phyloP scores from a whole-genome alignment of 2,797 vertebrate genomes.

The Epinephelus malabaricus region DNA sequence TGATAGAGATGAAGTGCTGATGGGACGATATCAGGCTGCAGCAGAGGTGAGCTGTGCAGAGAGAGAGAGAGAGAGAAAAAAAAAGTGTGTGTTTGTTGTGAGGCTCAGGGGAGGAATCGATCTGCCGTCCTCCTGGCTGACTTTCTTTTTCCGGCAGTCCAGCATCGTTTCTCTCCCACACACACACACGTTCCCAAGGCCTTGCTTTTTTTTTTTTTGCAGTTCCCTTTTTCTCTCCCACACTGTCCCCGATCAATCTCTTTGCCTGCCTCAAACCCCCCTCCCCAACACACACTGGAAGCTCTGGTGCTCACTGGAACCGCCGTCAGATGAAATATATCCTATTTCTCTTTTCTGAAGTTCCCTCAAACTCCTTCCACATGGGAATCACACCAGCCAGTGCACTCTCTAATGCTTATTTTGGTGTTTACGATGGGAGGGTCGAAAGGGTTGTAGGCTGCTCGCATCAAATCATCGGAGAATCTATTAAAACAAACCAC shows the following conservation, averaged over 20 bases:
- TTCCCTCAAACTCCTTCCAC: conserved; percentile 58
- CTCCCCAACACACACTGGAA: conserved; percentile 7
- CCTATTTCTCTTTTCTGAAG: conserved; percentile 10
- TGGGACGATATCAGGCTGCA: conserved; percentile 74
- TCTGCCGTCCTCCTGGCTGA: conserved; percentile 79
- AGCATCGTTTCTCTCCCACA: conserved; percentile 71
- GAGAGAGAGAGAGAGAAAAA: conserved; percentile 35
- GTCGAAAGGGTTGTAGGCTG: conserved; percentile 45
- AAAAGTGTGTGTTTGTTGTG: conserved; percentile 75
- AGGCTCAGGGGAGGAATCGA: conserved; percentile 81
- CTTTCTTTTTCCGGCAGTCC: conserved; percentile 78
- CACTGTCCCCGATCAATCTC: conserved; percentile 77
- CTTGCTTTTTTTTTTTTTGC: conserved; percentile 55
- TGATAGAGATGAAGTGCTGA: conserved; percentile 79
- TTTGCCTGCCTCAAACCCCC: conserved; percentile 35
- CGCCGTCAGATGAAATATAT: conserved; percentile 61
- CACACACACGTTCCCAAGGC: conserved; percentile 67
- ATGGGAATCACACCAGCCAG: conserved; percentile 62
- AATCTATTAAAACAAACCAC: conserved; percentile 72
- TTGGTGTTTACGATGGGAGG: conserved; percentile 71
- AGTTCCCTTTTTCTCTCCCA: conserved; percentile 72
- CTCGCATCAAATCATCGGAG: conserved; percentile 57
- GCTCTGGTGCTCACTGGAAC: conserved; percentile 31
- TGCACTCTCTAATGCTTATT: conserved; percentile 63
- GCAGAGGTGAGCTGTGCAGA: conserved; percentile 78